These are phyloP conservation scores for Chionomys nivalis DNA, from an alignment of 2,113 vertebrate genomes.

Conservation along the genomic window DNA sequence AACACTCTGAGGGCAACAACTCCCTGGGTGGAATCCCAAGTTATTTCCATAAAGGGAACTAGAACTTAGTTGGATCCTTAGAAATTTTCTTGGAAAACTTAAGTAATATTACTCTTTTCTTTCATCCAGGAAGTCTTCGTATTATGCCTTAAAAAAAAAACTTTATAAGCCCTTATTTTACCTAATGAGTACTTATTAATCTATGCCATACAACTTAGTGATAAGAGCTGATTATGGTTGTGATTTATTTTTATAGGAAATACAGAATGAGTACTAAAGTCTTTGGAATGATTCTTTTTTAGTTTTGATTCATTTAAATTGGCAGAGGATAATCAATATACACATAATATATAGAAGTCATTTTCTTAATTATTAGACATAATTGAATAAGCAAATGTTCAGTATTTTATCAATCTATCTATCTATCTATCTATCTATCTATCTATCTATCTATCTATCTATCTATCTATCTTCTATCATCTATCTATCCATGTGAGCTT, in stretches of 20 bases:
- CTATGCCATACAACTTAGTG: background rate
- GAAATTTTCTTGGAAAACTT: background rate
- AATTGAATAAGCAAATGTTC: background rate
- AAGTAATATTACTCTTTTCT: background rate
- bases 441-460: too few relatives aligned
- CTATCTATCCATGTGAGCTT: fast-evolving
- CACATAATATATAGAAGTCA: background rate
- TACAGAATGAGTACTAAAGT: background rate
- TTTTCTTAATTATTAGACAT: background rate
- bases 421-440: background rate
- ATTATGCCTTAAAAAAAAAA: background rate
- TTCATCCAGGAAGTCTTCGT: background rate
- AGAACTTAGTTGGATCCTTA: too few relatives aligned
- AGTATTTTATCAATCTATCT: background rate
- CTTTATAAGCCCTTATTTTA: background rate
- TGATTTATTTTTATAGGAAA: background rate
- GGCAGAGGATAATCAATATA: background rate
- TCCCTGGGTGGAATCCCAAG: too few relatives aligned
- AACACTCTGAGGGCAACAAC: too few relatives aligned
- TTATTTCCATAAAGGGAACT: too few relatives aligned
- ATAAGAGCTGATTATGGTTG: background rate
- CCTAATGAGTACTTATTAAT: background rate
- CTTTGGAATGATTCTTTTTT: background rate
- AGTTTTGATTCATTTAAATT: background rate
- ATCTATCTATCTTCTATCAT: too few relatives aligned